A percentile compares a stretch with the other conserved stretches of the same genome.
Evolutionary conservation across 2,113 vertebrate genomes (phyloP).

Genomic region (Brachypodius melanocephalos): DNA sequence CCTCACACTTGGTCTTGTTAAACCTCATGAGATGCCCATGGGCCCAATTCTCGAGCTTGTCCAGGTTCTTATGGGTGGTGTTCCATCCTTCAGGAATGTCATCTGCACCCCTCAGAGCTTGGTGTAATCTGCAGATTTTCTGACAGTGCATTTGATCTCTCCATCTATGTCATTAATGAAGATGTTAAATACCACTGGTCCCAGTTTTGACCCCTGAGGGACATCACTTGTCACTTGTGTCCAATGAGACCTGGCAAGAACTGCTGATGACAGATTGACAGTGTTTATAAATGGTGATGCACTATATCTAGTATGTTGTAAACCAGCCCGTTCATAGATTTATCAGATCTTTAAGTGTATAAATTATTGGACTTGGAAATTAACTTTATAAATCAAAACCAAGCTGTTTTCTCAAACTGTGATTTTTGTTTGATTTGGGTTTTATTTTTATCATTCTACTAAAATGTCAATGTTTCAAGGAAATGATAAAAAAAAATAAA

Average conservation of each 20-base stretch:
- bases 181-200: not conserved
- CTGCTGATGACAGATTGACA: not conserved
- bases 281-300: not conserved
- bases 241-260: not conserved
- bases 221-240: not conserved
- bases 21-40: not conserved
- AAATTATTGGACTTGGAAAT: not conserved
- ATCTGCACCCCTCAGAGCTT: not conserved
- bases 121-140: not conserved
- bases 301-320: not conserved
- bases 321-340: not conserved
- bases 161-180: not conserved
- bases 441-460: not conserved
- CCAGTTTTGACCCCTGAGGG: not conserved
- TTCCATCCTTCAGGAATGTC: not conserved
- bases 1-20: not conserved
- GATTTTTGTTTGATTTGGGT: not conserved
- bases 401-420: not conserved
- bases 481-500: not conserved
- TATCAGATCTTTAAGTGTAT: not conserved
- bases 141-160: not conserved
- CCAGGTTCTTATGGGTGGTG: not conserved
- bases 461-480: not conserved
- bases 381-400: not conserved
- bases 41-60: accelerated